Percentiles rank a stretch among this genome's conserved stretches.
Conservation (phyloP, 2,113 vertebrate species). For the Zingel zingel region DNA sequence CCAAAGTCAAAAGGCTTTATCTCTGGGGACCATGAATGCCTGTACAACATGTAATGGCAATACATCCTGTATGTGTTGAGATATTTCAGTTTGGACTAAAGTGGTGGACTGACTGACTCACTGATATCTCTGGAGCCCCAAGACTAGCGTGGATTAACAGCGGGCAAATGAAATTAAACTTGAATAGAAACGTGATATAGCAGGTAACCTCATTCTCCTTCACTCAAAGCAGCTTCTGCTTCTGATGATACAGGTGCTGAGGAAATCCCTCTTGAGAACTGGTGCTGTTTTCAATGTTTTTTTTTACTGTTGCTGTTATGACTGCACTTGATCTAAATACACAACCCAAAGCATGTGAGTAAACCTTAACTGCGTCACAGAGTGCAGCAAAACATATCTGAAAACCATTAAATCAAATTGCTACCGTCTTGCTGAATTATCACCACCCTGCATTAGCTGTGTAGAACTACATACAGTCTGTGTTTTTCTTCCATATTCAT, state of each 20-base stretch:
- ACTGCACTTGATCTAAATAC: constrained; percentile 14
- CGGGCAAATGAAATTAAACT: neutral
- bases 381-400: constrained; percentile 25
- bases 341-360: constrained; percentile 37
- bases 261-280: neutral
- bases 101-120: no score
- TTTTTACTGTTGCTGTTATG: constrained; percentile 2
- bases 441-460: constrained; percentile 49
- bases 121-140: no score
- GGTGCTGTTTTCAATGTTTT: neutral
- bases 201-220: neutral
- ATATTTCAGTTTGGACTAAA: no score
- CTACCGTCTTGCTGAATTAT: constrained; percentile 57
- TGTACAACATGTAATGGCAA: no score
- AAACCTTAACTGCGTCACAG: neutral
- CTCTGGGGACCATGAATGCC: neutral
- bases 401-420: constrained; percentile 61
- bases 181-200: neutral
- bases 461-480: constrained; percentile 35
- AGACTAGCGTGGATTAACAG: neutral
- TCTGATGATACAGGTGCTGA: neutral
- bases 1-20: neutral
- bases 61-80: no score
- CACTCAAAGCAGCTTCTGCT: constrained; percentile 7
- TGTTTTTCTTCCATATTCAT: constrained; percentile 66